Evolutionary conservation across 2,888 invertebrate species (phyloP).

Genomic region (Epicampocera succincta): DNA sequence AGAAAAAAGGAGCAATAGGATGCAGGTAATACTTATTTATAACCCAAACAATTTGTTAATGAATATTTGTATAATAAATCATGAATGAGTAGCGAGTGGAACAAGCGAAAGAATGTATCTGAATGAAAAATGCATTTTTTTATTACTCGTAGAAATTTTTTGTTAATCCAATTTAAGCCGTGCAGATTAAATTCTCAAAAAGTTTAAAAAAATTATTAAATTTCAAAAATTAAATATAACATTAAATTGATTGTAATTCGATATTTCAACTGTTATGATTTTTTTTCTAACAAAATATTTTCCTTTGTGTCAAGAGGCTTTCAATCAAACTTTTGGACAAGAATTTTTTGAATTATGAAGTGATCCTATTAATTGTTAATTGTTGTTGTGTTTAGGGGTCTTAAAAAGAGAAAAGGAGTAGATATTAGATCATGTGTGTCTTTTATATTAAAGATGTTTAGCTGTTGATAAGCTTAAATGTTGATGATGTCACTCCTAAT

Average conservation of each 20-base stretch:
- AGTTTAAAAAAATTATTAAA: constrained; percentile 53
- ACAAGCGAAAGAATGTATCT: neutral
- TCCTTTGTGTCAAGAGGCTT: constrained; percentile 38
- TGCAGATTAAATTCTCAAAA: constrained; percentile 24
- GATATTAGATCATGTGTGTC: constrained; percentile 19
- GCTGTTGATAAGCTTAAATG: constrained; percentile 64
- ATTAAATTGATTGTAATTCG: constrained; percentile 66
- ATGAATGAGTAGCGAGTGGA: constrained; percentile 48
- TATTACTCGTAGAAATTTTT: neutral
- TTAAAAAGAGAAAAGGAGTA: neutral
- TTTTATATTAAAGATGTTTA: constrained; percentile 46
- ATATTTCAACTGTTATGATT: constrained; percentile 63
- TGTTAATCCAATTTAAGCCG: constrained; percentile 17
- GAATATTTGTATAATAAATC: constrained; percentile 66
- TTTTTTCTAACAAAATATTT: constrained; percentile 34
- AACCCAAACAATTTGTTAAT: constrained; percentile 68
- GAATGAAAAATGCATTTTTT: constrained; percentile 19
- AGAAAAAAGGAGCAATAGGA: constrained; percentile 19
- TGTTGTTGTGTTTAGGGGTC: neutral
- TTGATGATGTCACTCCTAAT: constrained; percentile 77
- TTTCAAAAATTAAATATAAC: constrained; percentile 62
- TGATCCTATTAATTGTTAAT: constrained; percentile 41
- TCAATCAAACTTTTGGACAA: constrained; percentile 51
- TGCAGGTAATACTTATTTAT: constrained; percentile 61
- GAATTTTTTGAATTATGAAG: constrained; percentile 35